Percentiles rank a stretch among this genome's conserved stretches.
Evolutionary conservation across 2,113 vertebrate genomes (phyloP).

Genomic region (Damaliscus lunatus): DNA sequence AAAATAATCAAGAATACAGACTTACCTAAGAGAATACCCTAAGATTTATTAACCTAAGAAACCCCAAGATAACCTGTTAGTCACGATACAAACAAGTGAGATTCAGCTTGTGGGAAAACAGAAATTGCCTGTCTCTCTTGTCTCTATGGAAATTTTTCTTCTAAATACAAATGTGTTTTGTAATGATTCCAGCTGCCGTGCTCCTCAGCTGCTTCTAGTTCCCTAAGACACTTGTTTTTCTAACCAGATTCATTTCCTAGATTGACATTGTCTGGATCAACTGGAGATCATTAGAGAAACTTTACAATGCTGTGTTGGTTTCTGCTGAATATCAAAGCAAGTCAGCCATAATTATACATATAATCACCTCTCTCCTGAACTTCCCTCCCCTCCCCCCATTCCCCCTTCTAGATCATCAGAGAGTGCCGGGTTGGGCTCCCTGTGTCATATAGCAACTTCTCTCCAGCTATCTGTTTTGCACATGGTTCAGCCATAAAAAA

Average conservation of each 20-base stretch:
- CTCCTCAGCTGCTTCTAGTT: background rate
- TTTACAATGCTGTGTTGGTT: background rate
- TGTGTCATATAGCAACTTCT: background rate
- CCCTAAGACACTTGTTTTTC: background rate
- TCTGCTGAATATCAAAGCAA: background rate
- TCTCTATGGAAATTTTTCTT: background rate
- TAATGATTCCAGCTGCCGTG: background rate
- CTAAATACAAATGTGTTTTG: background rate
- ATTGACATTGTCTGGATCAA: background rate
- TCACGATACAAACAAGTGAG: background rate
- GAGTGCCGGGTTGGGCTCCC: background rate
- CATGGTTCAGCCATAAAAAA: background rate
- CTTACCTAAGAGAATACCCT: background rate
- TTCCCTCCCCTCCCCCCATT: accelerated
- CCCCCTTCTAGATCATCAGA: background rate
- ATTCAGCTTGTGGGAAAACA: background rate
- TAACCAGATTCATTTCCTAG: background rate
- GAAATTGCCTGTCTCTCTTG: accelerated
- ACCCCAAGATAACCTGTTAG: background rate
- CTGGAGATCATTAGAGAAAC: background rate
- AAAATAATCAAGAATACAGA: background rate
- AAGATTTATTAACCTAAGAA: background rate
- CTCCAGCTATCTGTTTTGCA: background rate
- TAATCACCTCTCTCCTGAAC: background rate
- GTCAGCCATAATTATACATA: background rate